Conservation (phyloP, 2,797 vertebrate species). For the Rousettus madagascariensis region DNA sequence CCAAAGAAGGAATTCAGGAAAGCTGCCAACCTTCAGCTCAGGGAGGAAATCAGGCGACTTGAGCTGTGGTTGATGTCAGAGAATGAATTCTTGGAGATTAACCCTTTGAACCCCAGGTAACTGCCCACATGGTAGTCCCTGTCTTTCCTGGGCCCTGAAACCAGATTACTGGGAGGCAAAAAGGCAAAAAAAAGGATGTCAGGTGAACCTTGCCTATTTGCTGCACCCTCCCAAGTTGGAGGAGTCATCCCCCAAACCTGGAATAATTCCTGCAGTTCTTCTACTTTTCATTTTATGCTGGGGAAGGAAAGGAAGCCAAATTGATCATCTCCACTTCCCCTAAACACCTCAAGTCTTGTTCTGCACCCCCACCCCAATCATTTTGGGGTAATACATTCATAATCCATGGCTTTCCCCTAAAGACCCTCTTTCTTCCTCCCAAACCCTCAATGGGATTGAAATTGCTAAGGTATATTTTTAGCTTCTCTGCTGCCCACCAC, state of each 20-base stretch:
- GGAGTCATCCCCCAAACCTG: background rate
- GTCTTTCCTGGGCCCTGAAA: conserved; percentile 33
- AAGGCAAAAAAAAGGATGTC: background rate
- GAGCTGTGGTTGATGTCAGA: background rate
- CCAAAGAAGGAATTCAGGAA: conserved; percentile 44
- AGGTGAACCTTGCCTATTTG: background rate
- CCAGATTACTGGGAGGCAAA: background rate
- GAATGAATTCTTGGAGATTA: conserved; percentile 59
- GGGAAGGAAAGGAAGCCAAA: background rate
- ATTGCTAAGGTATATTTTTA: background rate
- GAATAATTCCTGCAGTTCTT: conserved; percentile 13
- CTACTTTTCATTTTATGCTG: conserved; percentile 8
- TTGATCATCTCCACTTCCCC: background rate
- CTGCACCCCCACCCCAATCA: background rate
- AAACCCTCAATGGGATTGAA: background rate
- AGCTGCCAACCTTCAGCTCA: background rate
- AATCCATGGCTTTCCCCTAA: background rate
- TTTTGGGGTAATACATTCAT: background rate
- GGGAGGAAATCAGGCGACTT: background rate
- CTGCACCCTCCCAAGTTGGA: background rate
- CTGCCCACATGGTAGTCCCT: background rate
- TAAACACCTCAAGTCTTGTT: background rate
- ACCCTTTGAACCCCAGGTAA: background rate
- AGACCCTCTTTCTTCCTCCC: background rate
- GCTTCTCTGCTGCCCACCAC: background rate